Percentiles rank a stretch among this genome's conserved stretches.
These are phyloP conservation scores for Buathra laborator DNA, from an alignment of 2,888 invertebrate genomes.

Conservation along the genomic window DNA sequence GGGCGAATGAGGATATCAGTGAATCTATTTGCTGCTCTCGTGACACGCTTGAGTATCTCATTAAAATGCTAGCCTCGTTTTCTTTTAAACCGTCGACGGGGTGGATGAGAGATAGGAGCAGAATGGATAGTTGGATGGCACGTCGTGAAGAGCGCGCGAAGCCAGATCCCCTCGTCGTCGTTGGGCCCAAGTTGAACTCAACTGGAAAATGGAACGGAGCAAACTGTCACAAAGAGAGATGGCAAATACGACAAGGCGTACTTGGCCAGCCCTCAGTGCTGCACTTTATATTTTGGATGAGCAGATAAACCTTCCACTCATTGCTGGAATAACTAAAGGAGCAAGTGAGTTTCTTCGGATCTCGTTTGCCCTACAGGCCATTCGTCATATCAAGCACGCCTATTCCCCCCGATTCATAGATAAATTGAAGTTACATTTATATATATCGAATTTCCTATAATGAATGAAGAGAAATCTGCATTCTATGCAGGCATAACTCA, in stretches of 20 bases:
- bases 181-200: slow-evolving; percentile 73
- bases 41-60: slow-evolving; percentile 78
- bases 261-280: slow-evolving; percentile 13
- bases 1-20: slow-evolving; percentile 77
- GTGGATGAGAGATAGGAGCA: slow-evolving; percentile 54
- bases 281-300: slow-evolving; percentile 23
- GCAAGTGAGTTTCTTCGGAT: slow-evolving; percentile 24
- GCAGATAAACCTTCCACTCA: slow-evolving; percentile 34
- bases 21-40: slow-evolving; percentile 82
- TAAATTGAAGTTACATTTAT: not conserved
- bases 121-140: slow-evolving; percentile 54
- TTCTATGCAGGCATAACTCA: not conserved
- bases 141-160: slow-evolving; percentile 57
- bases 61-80: slow-evolving; percentile 82
- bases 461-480: not conserved
- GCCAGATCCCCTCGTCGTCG: slow-evolving; percentile 66
- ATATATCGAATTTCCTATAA: not conserved
- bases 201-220: slow-evolving; percentile 76
- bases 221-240: slow-evolving; percentile 81
- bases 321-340: slow-evolving; percentile 35
- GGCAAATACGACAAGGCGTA: slow-evolving; percentile 82
- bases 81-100: slow-evolving; percentile 76
- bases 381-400: slow-evolving; percentile 4
- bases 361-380: not conserved
- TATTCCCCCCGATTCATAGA: not conserved